phyloP scores from a whole-genome alignment of 1,140 invertebrate species.

The Copidosoma floridanum region DNA sequence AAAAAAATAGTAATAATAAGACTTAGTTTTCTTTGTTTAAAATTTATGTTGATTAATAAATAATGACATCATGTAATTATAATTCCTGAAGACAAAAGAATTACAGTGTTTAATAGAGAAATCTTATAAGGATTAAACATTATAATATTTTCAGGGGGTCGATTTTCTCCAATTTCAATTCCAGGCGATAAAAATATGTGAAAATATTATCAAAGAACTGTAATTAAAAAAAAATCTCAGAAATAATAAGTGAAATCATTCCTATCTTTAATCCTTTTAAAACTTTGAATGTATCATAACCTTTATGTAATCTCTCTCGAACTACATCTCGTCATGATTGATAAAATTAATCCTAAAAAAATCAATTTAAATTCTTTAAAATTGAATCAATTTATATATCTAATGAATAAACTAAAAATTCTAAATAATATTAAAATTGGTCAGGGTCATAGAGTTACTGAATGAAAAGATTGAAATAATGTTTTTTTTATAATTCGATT shows the following conservation, averaged over 20 bases:
- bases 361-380: conserved; percentile 23
- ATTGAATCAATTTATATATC: conserved; percentile 29
- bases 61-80: too few relatives aligned
- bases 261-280: conserved; percentile 57
- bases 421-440: conserved; percentile 43
- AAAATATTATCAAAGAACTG: conserved; percentile 67
- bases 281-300: conserved; percentile 53
- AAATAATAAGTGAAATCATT: conserved; percentile 66
- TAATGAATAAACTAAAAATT: conserved; percentile 34
- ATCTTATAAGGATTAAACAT: too few relatives aligned
- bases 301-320: conserved; percentile 62
- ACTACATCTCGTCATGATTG: conserved; percentile 68
- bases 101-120: too few relatives aligned
- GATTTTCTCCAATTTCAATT: conserved; percentile 62
- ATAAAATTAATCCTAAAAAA: conserved; percentile 23
- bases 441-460: too few relatives aligned
- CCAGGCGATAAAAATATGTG: conserved; percentile 64
- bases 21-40: too few relatives aligned
- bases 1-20: too few relatives aligned
- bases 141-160: too few relatives aligned
- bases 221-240: conserved; percentile 65
- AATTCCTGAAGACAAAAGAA: too few relatives aligned
- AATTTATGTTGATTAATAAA: too few relatives aligned
- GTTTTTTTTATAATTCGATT: too few relatives aligned
- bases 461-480: too few relatives aligned